Evolutionary conservation across 2,888 invertebrate genomes (phyloP).

Genomic region (Orchestes rusci): DNA sequence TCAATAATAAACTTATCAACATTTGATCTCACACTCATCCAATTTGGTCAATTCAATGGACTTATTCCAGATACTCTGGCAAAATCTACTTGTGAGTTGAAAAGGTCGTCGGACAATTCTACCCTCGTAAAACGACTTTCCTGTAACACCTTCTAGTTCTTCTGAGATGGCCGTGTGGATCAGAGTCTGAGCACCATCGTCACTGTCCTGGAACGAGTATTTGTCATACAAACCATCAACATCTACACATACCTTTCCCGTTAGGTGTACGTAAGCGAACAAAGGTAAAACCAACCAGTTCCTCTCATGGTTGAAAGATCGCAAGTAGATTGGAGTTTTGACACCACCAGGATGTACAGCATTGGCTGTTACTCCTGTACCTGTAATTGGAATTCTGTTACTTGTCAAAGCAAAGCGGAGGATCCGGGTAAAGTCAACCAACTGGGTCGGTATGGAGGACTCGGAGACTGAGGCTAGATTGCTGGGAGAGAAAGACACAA

Average conservation of each 20-base stretch:
- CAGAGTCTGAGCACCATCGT: slow-evolving; percentile 9
- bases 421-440: too few species aligned
- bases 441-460: too few species aligned
- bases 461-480: too few species aligned
- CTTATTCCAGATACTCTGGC: slow-evolving; percentile 1
- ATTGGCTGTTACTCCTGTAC: slow-evolving; percentile 5
- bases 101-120: slow-evolving; percentile 3
- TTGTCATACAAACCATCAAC: too few species aligned
- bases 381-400: too few species aligned
- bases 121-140: slow-evolving; percentile 8
- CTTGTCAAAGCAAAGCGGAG: too few species aligned
- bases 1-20: not conserved
- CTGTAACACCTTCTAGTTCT: slow-evolving; percentile 7
- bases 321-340: not conserved
- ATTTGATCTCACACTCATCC: not conserved
- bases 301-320: too few species aligned
- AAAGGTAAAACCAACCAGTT: not conserved
- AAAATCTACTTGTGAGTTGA: slow-evolving; percentile 5
- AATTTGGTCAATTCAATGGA: slow-evolving; percentile 1
- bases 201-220: slow-evolving; percentile 3
- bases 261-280: not conserved
- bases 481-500: too few species aligned
- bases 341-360: slow-evolving; percentile 3
- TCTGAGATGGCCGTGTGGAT: slow-evolving; percentile 4
- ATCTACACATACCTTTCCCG: not conserved